Evolutionary conservation across 2,113 vertebrate genomes (phyloP).

Genomic region (cat (Felis catus)): DNA sequence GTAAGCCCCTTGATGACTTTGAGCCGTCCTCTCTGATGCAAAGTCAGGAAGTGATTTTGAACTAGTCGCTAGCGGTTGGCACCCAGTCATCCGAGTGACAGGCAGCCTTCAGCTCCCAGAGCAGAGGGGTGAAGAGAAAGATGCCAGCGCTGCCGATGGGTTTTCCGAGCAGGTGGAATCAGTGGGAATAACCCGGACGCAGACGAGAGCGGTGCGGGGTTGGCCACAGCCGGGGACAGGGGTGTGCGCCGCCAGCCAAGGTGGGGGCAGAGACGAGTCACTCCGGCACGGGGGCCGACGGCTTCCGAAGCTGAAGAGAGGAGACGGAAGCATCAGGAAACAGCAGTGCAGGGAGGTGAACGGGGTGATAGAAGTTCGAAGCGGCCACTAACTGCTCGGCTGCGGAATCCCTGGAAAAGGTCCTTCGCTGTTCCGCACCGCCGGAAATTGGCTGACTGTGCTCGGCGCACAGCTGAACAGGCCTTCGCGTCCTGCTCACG

Average conservation of each 20-base stretch:
- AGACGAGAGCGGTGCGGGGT: background rate
- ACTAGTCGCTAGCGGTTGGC: background rate
- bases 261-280: background rate
- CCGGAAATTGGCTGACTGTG: background rate
- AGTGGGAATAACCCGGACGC: background rate
- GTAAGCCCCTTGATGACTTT: constrained; percentile 3
- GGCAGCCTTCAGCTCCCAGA: background rate
- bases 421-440: background rate
- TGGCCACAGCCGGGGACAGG: background rate
- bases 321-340: background rate
- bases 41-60: constrained; percentile 23
- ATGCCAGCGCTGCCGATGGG: background rate
- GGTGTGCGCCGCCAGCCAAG: background rate
- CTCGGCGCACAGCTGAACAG: background rate
- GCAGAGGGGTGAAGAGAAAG: background rate
- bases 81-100: background rate
- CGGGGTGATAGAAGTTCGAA: background rate
- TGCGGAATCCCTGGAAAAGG: background rate
- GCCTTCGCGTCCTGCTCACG: background rate
- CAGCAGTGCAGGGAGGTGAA: background rate
- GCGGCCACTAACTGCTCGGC: background rate
- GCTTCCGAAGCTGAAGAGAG: background rate
- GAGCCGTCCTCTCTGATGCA: constrained; percentile 7
- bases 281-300: background rate
- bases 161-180: background rate